Evolutionary conservation across 2,113 vertebrate species (phyloP).

Genomic region (Rhadina sibilatrix): DNA sequence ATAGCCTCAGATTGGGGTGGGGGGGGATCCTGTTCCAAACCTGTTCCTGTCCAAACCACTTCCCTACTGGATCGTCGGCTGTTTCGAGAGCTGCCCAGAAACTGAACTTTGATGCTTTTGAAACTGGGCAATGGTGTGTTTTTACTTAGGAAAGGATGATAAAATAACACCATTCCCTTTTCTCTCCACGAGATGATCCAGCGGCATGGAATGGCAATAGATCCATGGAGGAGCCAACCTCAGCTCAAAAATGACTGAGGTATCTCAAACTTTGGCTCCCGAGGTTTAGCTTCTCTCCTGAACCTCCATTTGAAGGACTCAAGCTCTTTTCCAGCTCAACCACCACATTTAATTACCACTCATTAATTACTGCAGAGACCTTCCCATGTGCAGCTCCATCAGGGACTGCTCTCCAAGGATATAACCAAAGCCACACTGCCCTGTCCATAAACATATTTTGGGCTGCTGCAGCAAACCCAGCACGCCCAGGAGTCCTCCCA

Average conservation of each 20-base stretch:
- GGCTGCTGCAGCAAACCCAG: background rate
- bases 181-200: background rate
- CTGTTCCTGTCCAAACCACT: background rate
- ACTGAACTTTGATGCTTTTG: background rate
- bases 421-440: rapidly evolving
- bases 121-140: background rate
- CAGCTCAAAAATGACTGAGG: background rate
- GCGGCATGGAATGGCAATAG: background rate
- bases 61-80: background rate
- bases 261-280: background rate
- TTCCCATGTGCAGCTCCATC: background rate
- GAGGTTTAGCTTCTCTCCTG: rapidly evolving
- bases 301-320: background rate
- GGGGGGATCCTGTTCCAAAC: background rate
- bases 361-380: rapidly evolving
- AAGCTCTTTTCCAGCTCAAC: background rate
- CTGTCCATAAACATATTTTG: background rate
- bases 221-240: background rate
- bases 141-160: background rate
- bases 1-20: rapidly evolving
- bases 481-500: rapidly evolving
- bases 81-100: background rate
- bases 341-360: background rate
- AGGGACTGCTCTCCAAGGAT: background rate
- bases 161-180: background rate